Base-by-base conservation (phyloP, 92 coral and sea anemone genomes). In the Porites evermanni region DNA sequence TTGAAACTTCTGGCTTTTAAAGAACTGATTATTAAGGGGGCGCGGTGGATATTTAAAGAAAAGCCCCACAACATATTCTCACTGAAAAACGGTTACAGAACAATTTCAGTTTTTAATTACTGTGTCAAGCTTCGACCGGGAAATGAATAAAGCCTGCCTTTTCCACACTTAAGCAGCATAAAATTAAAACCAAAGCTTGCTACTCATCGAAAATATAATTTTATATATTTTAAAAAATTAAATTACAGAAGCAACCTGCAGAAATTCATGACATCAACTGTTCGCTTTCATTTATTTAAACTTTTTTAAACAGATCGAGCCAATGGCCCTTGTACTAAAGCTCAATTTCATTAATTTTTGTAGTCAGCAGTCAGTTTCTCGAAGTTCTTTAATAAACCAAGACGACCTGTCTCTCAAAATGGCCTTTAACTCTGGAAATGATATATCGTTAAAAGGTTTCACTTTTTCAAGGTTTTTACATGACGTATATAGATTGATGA, bases 311-410 rank as follows among this genome's bases (percentile, higher is more conserved):
- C 47, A 38, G 47, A 38, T 38, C 32, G 47, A 38, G 47, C 47
- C 47, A 38, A 4, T 38, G 47, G 6, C 47, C 47, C 47, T 38
- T 56, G 16, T 11, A 4, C 61, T 56, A 12, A 10, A 11, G 1
- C 16, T 1, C 61, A 6, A 9, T 56, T 11, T 11, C 3, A 12
- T 8, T 23, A 23, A 23, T 23, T 23, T 23, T 8, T 56, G 12
- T 18, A 8, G 6, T 71, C 17, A 81, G 44, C 78, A 81, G 13
- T 81, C 69, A 1, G 78, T 81, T 60, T 81, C 86, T 50, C 14
- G 77, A 68, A 68, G 67, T 16, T 80, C 32, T 20, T 67, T 51
- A 13, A 79, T 23, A 12, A 47, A 19, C 26, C 29, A 9, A 32
- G 7, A 69, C 8, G 52, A 64, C 12, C 20, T 50, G 21, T 19